Base-by-base conservation (phyloP, 2,888 invertebrate species). In the Junonia oenone region DNA sequence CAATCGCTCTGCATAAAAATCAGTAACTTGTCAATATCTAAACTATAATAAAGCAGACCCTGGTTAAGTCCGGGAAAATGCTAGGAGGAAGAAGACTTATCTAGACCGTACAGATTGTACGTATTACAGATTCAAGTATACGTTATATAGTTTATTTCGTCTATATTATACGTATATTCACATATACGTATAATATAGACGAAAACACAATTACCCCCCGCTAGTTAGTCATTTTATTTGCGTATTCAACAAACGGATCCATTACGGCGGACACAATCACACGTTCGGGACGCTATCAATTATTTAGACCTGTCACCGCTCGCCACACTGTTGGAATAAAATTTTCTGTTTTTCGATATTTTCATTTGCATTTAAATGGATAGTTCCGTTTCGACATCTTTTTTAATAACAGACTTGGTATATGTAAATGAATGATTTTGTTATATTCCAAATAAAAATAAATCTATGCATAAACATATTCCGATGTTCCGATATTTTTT, bases 261-360 rank as follows among this genome's bases (percentile, higher is more conserved):
- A 53, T 40, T 48, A 40, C 47, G 45, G 45, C n/a, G n/a, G 35
- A 35, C 15, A 47, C 54, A 54, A 59, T 59, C 59, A 51, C 59
- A 47, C 57, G 47, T 54, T 54, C 45, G 59, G 59, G 59, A 57
- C 26, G 45, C 51, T 17, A 60, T 60, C 59, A 51, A 55, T 60
- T 60, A 57, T 60, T 60, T 60, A 60, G 47, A 45, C 43, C 26
- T 51, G 56, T 59, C 59, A 59, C 38, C 59, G 27, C 29, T 45
- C 17, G 27, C 40, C 14, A 15, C 33, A 46, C 46, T 26, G 43
- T 26, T 45, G 31, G 48, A 53, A 53, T 53, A 53, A 53, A 53
- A 33, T 40, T 22, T 38, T 43, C 43, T 43, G 43, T 43, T 43
- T 26, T 53, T 53, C 46, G 47, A 54, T 54, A 54, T 54, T 53